phyloP scores from a whole-genome alignment of 2,888 invertebrate genomes.

The Chalcosyrphus nemorum region DNA sequence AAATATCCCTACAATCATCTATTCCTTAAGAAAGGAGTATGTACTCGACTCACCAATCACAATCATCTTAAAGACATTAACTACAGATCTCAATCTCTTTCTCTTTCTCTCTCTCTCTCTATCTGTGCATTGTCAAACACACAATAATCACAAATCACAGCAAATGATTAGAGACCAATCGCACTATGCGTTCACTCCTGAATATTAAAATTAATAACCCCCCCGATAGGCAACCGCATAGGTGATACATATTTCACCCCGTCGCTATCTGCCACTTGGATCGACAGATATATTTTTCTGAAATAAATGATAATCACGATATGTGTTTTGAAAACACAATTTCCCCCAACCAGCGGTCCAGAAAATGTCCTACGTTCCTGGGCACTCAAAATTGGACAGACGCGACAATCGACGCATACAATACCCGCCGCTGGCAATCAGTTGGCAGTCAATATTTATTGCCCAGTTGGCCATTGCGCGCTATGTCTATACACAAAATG shows the following conservation, averaged over 20 bases:
- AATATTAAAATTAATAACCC: conserved; percentile 54
- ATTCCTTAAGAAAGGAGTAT: too few relatives aligned
- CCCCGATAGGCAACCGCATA: conserved; percentile 28
- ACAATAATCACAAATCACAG: conserved; percentile 12
- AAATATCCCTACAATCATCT: too few relatives aligned
- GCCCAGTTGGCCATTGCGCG: conserved; percentile 20
- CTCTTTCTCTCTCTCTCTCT: background rate
- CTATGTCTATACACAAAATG: conserved; percentile 10
- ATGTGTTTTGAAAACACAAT: conserved; percentile 40
- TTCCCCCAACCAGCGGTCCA: background rate
- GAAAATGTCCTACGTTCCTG: conserved; percentile 5
- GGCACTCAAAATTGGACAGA: conserved; percentile 37
- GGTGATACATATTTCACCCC: conserved; percentile 59
- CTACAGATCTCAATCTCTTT: background rate
- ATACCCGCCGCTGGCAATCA: conserved; percentile 47
- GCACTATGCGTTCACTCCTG: conserved; percentile 5
- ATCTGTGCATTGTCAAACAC: too few relatives aligned
- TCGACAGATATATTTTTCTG: conserved; percentile 28
- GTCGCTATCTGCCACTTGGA: conserved; percentile 45
- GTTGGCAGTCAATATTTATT: conserved; percentile 66
- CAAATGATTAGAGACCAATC: conserved; percentile 1
- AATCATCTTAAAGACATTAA: background rate
- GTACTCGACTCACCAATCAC: too few relatives aligned
- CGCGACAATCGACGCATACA: conserved; percentile 38
- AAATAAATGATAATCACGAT: conserved; percentile 54